phyloP scores from a whole-genome alignment of 2,113 vertebrate species.

The Lepus americanus region DNA sequence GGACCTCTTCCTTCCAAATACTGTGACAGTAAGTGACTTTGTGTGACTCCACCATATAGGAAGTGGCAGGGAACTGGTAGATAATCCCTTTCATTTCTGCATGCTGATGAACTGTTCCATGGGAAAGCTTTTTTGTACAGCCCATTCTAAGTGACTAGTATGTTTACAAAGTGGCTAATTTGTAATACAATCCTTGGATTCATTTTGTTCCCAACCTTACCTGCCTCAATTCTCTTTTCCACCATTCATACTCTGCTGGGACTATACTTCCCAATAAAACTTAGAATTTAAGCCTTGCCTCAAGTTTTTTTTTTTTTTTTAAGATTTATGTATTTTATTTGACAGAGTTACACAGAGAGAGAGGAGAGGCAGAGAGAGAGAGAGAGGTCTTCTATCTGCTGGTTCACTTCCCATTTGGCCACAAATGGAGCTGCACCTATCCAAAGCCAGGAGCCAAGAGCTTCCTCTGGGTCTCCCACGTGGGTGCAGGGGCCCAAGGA shows the following conservation, averaged over 20 bases:
- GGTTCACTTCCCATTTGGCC: too few species aligned
- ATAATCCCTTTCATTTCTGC: not conserved
- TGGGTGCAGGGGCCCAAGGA: too few species aligned
- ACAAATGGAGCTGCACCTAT: too few species aligned
- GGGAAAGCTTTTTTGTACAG: not conserved
- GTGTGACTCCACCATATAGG: not conserved
- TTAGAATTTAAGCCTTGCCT: not conserved
- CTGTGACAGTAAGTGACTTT: not conserved
- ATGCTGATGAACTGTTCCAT: not conserved
- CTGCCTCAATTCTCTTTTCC: not conserved
- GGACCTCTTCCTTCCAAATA: not conserved
- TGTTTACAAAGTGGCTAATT: slow-evolving; percentile 4
- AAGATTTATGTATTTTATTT: too few species aligned
- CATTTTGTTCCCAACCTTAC: not conserved
- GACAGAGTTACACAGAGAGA: too few species aligned
- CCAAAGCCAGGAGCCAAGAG: too few species aligned
- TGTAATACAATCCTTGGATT: not conserved
- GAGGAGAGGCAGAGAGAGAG: too few species aligned
- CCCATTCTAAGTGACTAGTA: not conserved
- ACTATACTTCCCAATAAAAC: not conserved
- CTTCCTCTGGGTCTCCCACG: too few species aligned
- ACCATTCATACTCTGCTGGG: not conserved
- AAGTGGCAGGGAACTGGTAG: not conserved
- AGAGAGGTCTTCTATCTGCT: too few species aligned
- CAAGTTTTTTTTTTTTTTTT: not conserved